A percentile compares a stretch with the other conserved stretches of the same genome.
Conservation (phyloP, 2,888 invertebrate genomes). For the Athalia circularis region DNA sequence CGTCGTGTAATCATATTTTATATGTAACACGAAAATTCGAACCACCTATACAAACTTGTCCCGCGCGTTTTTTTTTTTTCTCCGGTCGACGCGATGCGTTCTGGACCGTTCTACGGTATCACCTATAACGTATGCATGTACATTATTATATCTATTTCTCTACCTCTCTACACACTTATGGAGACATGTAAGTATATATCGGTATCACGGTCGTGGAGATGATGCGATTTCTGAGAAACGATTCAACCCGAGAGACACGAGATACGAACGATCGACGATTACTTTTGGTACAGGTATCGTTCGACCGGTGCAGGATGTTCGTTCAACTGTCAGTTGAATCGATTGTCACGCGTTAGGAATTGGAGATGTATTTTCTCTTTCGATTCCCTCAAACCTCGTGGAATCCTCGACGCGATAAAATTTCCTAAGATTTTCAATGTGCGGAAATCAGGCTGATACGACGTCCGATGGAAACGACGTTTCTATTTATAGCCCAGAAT, state of each 20-base stretch:
- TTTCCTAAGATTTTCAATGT: no score
- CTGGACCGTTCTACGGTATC: not conserved
- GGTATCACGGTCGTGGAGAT: constrained; percentile 27
- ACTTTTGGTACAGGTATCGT: constrained; percentile 22
- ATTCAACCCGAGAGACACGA: constrained; percentile 36
- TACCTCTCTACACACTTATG: not conserved
- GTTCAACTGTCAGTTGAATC: no score
- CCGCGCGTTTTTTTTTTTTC: not conserved
- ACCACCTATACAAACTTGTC: constrained; percentile 8
- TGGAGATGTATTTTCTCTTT: no score
- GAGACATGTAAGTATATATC: not conserved
- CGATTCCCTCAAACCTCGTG: no score
- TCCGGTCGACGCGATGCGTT: not conserved
- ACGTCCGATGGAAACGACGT: not conserved
- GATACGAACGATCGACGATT: constrained; percentile 36
- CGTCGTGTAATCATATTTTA: constrained; percentile 18
- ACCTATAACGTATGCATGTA: no score
- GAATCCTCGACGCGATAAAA: no score
- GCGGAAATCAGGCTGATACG: no score
- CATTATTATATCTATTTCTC: not conserved
- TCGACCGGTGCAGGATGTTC: not conserved
- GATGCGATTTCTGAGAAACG: constrained; percentile 44
- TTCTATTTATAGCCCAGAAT: not conserved
- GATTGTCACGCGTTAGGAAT: no score
- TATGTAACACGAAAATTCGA: constrained; percentile 14